Evolutionary conservation across 2,888 invertebrate species (phyloP).

Genomic region (Dynastes hyllus): DNA sequence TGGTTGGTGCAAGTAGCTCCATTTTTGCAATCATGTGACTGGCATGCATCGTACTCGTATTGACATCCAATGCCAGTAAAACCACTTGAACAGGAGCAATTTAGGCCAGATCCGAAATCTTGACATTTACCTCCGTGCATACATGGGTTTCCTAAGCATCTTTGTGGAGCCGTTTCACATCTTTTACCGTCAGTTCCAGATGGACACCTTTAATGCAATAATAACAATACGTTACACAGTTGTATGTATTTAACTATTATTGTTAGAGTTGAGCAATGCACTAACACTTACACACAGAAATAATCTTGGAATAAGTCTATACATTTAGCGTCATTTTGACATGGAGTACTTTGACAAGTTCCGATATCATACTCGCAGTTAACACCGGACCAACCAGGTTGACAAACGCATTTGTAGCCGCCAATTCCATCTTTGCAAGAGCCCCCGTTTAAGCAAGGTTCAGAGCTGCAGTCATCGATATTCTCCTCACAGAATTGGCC

Average conservation of each 20-base stretch:
- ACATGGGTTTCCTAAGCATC: conserved; percentile 94
- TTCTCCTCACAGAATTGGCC: conserved; percentile 90
- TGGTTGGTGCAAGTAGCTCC: conserved; percentile 94
- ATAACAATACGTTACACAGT: neutral
- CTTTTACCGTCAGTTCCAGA: conserved; percentile 97
- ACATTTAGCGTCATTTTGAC: conserved; percentile 94
- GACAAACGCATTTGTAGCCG: conserved; percentile 87
- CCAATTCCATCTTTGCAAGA: conserved; percentile 90
- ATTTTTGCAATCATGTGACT: conserved; percentile 91
- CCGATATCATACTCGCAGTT: conserved; percentile 92
- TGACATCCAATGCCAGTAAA: conserved; percentile 90
- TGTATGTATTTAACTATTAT: neutral
- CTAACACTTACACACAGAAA: conserved; percentile 86
- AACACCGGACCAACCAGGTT: conserved; percentile 89
- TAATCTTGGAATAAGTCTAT: conserved; percentile 94
- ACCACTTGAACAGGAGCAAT: conserved; percentile 92
- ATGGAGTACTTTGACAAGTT: conserved; percentile 89
- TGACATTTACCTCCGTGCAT: conserved; percentile 97
- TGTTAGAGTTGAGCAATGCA: neutral
- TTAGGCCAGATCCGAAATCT: conserved; percentile 95
- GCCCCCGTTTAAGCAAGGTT: conserved; percentile 92
- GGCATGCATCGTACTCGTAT: conserved; percentile 94
- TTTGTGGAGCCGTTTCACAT: conserved; percentile 96
- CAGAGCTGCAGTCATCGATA: conserved; percentile 89
- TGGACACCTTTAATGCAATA: conserved; percentile 79